Conservation (phyloP, 2,797 vertebrate species). For the Acridotheres tristis region DNA sequence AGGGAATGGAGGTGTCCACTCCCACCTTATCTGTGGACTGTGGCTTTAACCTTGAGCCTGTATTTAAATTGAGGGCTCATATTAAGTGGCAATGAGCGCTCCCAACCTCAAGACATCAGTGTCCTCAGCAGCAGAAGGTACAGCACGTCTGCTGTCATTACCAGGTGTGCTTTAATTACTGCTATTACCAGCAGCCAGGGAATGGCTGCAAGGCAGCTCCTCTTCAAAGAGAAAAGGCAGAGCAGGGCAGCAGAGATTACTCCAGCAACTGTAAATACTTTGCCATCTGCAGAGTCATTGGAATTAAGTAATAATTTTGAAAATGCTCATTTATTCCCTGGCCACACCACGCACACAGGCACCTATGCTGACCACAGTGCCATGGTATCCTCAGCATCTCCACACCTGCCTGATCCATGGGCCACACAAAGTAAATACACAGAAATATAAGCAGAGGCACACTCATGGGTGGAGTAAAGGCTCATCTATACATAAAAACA, state of each 20-base stretch:
- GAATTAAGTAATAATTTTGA: conserved; percentile 8
- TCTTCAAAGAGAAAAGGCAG: conserved; percentile 29
- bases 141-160: conserved; percentile 25
- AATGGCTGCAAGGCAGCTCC: conserved; percentile 13
- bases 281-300: neutral
- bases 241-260: neutral
- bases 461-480: neutral
- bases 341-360: neutral
- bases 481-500: neutral
- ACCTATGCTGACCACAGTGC: neutral
- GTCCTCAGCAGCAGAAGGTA: conserved; percentile 14
- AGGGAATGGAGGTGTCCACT: neutral
- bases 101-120: neutral
- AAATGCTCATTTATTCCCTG: conserved; percentile 8
- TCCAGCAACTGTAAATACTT: conserved; percentile 11
- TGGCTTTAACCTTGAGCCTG: conserved; percentile 37
- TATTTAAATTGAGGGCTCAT: conserved; percentile 2
- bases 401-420: neutral
- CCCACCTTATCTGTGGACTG: conserved; percentile 15
- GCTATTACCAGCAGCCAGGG: neutral
- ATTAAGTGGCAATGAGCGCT: neutral
- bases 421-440: neutral
- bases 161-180: conserved; percentile 49
- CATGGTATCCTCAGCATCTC: neutral
- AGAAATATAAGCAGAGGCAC: neutral